These are phyloP conservation scores for Kradibia gibbosae DNA, from an alignment of 1,140 invertebrate species.

Conservation along the genomic window DNA sequence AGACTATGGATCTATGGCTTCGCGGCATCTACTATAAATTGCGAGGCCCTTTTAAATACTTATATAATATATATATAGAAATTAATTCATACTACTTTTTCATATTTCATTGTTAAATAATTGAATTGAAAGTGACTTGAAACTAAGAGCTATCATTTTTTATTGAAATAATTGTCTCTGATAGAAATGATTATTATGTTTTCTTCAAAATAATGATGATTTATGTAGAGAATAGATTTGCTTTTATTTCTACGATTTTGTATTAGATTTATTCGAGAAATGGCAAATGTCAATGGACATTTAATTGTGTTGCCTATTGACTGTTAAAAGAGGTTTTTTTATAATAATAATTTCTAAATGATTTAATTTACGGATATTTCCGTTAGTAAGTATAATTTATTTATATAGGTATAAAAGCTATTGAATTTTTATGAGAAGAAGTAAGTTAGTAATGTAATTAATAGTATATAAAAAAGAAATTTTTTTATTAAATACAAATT, in stretches of 20 bases:
- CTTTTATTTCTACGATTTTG: background rate
- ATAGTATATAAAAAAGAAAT: no score
- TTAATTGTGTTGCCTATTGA: background rate
- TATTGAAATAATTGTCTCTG: background rate
- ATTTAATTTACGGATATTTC: background rate
- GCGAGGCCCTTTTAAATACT: background rate
- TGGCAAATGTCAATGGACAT: background rate
- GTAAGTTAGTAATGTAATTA: no score
- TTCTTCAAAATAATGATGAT: background rate
- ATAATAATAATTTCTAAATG: background rate
- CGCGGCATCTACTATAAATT: conserved; percentile 3
- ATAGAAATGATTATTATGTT: background rate
- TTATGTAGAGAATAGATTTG: background rate
- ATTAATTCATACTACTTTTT: background rate
- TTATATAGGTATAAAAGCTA: no score
- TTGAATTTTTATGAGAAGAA: no score
- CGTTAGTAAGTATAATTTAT: background rate
- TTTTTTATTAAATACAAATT: no score
- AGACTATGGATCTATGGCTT: conserved; percentile 1
- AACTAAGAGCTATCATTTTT: background rate
- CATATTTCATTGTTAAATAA: background rate
- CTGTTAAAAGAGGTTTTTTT: background rate
- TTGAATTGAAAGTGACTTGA: background rate
- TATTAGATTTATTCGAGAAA: background rate
- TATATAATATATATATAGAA: background rate